Percentiles rank a stretch among this genome's conserved stretches.
Conservation (phyloP, 1,140 invertebrate species). For the Prorops nasuta region DNA sequence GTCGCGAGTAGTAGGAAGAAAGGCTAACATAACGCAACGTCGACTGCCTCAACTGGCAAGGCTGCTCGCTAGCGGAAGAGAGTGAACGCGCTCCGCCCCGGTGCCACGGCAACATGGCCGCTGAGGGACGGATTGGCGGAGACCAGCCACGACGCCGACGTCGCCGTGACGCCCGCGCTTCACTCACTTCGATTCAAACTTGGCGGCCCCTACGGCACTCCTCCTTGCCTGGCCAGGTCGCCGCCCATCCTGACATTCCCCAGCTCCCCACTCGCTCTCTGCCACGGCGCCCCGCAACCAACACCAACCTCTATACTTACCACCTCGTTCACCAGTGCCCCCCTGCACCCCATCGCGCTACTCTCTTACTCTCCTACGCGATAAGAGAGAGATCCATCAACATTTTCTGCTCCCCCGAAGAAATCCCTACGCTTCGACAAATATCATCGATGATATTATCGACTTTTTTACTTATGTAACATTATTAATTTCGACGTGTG, state of each 20-base stretch:
- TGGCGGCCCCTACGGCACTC: slow-evolving; percentile 31
- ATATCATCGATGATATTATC: too few relatives aligned
- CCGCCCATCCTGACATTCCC: slow-evolving; percentile 32
- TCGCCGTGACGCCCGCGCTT: slow-evolving; percentile 53
- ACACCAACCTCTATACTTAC: too few relatives aligned
- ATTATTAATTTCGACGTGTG: too few relatives aligned
- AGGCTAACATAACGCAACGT: slow-evolving; percentile 12
- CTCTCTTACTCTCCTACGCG: too few relatives aligned
- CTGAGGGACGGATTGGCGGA: slow-evolving; percentile 56
- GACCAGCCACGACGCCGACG: slow-evolving; percentile 46
- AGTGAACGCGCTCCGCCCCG: slow-evolving; percentile 47
- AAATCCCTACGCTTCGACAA: too few relatives aligned
- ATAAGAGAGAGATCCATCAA: too few relatives aligned
- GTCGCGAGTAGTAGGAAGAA: slow-evolving; percentile 12
- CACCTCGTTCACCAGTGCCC: too few relatives aligned
- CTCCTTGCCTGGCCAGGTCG: slow-evolving; percentile 29
- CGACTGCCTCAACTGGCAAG: too few relatives aligned
- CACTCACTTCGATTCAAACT: slow-evolving; percentile 43
- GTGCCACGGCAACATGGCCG: slow-evolving; percentile 53
- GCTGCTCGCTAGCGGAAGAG: background rate
- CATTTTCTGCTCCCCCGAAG: too few relatives aligned
- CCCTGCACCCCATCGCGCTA: too few relatives aligned
- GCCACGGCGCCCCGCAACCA: background rate
- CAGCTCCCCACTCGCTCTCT: slow-evolving; percentile 13
- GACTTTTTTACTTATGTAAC: too few relatives aligned